These are phyloP conservation scores for Scomber japonicus DNA, from an alignment of 2,113 vertebrate species.

Conservation along the genomic window DNA sequence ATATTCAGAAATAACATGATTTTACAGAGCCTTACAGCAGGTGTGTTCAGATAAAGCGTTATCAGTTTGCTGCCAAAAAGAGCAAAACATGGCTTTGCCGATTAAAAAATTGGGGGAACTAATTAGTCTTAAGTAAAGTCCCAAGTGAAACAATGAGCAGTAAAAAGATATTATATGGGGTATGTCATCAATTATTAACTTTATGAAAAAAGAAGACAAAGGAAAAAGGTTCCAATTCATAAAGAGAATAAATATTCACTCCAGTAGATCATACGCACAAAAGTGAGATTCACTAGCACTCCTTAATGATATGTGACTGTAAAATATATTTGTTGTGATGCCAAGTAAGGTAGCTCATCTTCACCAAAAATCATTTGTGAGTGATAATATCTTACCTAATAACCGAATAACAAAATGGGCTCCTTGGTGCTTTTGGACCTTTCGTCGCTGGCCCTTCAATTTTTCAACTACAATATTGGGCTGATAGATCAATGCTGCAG, in stretches of 20 bases:
- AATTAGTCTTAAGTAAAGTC: constrained; percentile 75
- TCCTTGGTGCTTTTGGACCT: background rate
- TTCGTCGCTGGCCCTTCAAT: background rate
- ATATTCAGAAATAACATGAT: constrained; percentile 49
- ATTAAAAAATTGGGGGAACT: constrained; percentile 75
- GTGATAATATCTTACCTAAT: constrained; percentile 1
- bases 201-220: constrained; percentile 66
- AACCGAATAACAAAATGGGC: background rate
- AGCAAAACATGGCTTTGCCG: constrained; percentile 69
- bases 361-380: constrained; percentile 8
- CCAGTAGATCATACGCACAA: constrained; percentile 46
- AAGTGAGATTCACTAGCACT: constrained; percentile 39
- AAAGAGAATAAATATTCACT: constrained; percentile 62
- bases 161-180: constrained; percentile 73
- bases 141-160: constrained; percentile 76
- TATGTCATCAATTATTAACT: constrained; percentile 80
- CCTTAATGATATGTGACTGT: constrained; percentile 43
- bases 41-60: constrained; percentile 72
- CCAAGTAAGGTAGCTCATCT: constrained; percentile 32
- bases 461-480: background rate
- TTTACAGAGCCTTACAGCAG: constrained; percentile 64
- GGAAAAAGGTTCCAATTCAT: constrained; percentile 53
- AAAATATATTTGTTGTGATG: constrained; percentile 42
- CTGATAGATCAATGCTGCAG: too few relatives aligned
- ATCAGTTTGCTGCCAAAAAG: constrained; percentile 73